These are phyloP conservation scores for Xiphias gladius DNA, from an alignment of 2,113 vertebrate species.

Conservation along the genomic window DNA sequence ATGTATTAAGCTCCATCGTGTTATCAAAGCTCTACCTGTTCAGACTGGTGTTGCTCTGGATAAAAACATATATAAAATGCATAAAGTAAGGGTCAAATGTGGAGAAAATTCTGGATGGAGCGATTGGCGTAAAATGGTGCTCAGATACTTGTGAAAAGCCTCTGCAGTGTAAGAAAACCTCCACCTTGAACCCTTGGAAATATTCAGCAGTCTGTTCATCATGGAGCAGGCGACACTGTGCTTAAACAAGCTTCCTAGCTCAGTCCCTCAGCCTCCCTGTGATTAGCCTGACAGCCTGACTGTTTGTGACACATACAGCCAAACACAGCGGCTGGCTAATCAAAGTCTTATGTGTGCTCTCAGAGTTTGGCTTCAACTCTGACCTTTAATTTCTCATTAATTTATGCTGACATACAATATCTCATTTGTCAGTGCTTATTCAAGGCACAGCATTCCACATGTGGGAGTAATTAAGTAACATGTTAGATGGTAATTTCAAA, in stretches of 20 bases:
- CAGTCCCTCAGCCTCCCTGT: not conserved
- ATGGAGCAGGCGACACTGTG: slow-evolving; percentile 1
- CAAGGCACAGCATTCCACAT: slow-evolving; percentile 51
- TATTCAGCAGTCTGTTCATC: slow-evolving; percentile 5
- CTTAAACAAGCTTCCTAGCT: slow-evolving; percentile 8
- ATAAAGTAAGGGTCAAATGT: too few species aligned
- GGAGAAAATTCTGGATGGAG: not conserved
- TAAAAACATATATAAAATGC: not conserved
- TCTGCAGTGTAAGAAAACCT: not conserved
- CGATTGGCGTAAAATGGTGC: not conserved
- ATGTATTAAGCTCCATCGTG: too few species aligned
- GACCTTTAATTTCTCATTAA: slow-evolving; percentile 63
- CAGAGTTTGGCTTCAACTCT: slow-evolving; percentile 35
- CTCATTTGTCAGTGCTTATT: slow-evolving; percentile 57
- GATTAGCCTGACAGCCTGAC: slow-evolving; percentile 16
- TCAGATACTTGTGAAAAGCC: not conserved
- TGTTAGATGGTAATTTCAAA: not conserved
- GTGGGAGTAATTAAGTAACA: slow-evolving; percentile 31
- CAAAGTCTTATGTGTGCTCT: slow-evolving; percentile 19
- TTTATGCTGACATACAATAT: slow-evolving; percentile 57
- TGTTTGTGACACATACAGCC: slow-evolving; percentile 21
- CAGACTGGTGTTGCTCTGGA: not conserved
- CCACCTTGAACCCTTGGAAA: not conserved
- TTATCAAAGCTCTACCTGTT: too few species aligned
- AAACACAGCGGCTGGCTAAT: slow-evolving; percentile 7